Evolutionary conservation across 2,888 invertebrate genomes (phyloP), one percentile per base, ranked within the genome.

Genomic region (Cyclophora punctaria): DNA sequence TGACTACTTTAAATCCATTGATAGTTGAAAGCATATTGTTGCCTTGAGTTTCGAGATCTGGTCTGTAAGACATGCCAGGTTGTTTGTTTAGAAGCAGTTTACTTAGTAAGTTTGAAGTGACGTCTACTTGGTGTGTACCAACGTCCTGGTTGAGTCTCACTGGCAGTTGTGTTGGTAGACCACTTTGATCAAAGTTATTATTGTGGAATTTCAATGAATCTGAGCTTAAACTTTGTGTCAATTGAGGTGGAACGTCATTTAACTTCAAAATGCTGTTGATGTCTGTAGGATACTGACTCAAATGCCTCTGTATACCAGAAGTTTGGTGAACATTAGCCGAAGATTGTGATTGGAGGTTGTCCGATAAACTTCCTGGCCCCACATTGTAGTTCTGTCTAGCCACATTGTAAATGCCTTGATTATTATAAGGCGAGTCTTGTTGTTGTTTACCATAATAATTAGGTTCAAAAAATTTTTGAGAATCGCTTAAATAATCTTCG

Each of bases 1-100:
- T 89, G 2, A 82, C 82, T n/a, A 90, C 83, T 74, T 83, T 83
- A 53, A 86, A 81, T 3, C 89, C 89, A 63, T 90, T 87, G 34
- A 90, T 83, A 1, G 80, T 87, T 3, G 89, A 79, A 45, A 89
- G 35, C 46, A 73, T 57, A 43, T 68, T 68, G 20, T 20, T 20
- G n/a, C 63, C 56, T 64, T 81, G 79, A 34, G 72, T 49, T 48
- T 86, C 81, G 7, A 78, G 62, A 49, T 86, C 84, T 6, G 81
- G 86, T 56, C 79, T 75, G 20, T 75, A 47, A 57, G 63, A 69
- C 34, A 71, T 48, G 35, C 63, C 59, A 5, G 64, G 62, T 61
- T 76, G 80, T 62, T 85, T 87, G 57, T 73, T 79, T 42, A 73
- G 58, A 52, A 85, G 63, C 40, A 83, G 59, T 58, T 86, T 88